Evolutionary conservation across 2,888 invertebrate genomes (phyloP), one percentile per base, ranked within the genome.

Genomic region (Euzetes globulus): DNA sequence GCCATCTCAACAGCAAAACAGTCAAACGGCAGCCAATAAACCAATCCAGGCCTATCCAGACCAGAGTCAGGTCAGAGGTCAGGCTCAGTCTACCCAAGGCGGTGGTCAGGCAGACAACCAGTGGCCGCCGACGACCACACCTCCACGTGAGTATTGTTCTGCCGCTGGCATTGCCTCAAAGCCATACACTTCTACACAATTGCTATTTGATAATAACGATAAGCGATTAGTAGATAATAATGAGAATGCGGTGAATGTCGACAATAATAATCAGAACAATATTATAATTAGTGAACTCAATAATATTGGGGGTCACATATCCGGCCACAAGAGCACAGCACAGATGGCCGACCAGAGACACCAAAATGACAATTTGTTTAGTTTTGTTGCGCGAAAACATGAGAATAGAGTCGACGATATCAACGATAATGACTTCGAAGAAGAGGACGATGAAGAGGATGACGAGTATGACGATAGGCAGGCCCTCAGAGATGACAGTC

Each of bases 161-260:
- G 37, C 29, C 13, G 63, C 63, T 63, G 55, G 22, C 55, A 55
- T 55, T 25, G 63, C 37, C 63, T 63, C 63, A 63, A 63, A 63
- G 37, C 37, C 63, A 63, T 63, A 63, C 63, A 63, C 63, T 63
- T 63, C 63, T 33, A 37, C 63, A 37, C 63, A 63, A 63, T n/a
- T 63, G 63, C 63, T 63, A 63, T 63, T 63, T 63, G 63, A 63
- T 63, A 63, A 63, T 37, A 63, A 33, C 15, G 63, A 63, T 33
- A 63, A 63, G 37, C 63, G 63, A 63, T 63, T 63, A 63, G 63
- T 63, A 63, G 63, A 63, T 63, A 63, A 63, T 63, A 63, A 63
- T 63, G 63, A 63, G 63, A 63, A 63, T 63, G 63, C 63, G 37
- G 19, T 63, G 63, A 63, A 63, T 63, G 63, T 37, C 17, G 63